Percentiles rank a stretch among this genome's conserved stretches.
These are phyloP conservation scores for Chlorospingus flavigularis DNA, from an alignment of 2,797 vertebrate species.

Conservation along the genomic window DNA sequence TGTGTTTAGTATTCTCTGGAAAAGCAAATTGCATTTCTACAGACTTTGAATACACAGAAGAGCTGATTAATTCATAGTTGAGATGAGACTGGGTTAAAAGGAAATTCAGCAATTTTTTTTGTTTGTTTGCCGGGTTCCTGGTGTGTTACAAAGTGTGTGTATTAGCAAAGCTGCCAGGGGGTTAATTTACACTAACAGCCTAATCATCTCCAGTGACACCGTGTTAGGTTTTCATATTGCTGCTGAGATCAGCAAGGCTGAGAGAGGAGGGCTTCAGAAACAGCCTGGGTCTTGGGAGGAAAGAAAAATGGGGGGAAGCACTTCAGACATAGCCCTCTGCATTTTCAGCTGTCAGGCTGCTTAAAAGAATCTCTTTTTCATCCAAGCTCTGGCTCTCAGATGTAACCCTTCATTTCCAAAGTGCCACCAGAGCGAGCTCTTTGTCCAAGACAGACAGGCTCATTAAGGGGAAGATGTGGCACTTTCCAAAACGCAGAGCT, in stretches of 20 bases:
- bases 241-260: conserved; percentile 42
- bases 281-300: neutral
- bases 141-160: conserved; percentile 28
- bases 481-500: neutral
- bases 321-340: neutral
- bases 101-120: neutral
- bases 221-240: neutral
- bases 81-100: neutral
- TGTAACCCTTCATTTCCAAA: neutral
- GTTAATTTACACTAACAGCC: conserved; percentile 47
- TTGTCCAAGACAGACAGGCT: neutral
- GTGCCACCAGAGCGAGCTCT: neutral
- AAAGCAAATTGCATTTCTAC: neutral
- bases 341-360: conserved; percentile 20
- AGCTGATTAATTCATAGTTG: neutral
- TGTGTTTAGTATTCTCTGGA: neutral
- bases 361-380: neutral
- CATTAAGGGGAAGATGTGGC: neutral
- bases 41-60: neutral
- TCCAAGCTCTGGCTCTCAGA: neutral
- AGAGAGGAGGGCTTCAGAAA: neutral
- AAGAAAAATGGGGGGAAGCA: neutral
- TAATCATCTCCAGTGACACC: conserved; percentile 2
- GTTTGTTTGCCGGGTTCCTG: conserved; percentile 28
- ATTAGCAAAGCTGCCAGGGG: conserved; percentile 50